Conservation (phyloP, 1,140 invertebrate species). For the Psix sp. region DNA sequence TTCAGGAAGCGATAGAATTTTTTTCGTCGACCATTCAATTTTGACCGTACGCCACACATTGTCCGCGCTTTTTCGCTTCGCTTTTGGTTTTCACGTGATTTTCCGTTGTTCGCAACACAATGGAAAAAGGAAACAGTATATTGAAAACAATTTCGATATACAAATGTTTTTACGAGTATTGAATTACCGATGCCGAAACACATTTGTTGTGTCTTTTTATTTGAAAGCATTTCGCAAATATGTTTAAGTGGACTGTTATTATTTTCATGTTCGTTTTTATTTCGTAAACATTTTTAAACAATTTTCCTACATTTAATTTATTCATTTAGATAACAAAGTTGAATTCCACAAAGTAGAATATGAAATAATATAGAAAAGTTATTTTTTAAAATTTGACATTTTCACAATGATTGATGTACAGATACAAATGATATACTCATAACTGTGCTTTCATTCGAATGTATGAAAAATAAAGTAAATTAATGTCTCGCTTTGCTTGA, state of each 20-base stretch:
- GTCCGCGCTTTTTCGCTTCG: background rate
- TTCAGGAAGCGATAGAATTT: slow-evolving; percentile 1
- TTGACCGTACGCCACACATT: background rate
- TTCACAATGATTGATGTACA: too few species aligned
- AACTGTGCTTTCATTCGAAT: too few species aligned
- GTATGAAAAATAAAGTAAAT: too few species aligned
- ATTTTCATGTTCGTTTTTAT: too few species aligned
- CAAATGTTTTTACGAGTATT: background rate
- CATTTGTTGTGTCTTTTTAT: background rate
- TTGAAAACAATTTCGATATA: background rate
- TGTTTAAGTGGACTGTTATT: background rate
- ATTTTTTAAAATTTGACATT: too few species aligned
- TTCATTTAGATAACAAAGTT: too few species aligned
- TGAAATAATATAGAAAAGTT: too few species aligned
- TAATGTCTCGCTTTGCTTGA: too few species aligned
- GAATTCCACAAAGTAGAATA: too few species aligned
- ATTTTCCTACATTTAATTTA: too few species aligned
- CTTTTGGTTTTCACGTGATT: background rate
- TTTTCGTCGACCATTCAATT: background rate
- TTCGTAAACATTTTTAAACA: too few species aligned
- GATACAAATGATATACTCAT: too few species aligned
- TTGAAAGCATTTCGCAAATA: background rate
- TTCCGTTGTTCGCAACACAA: background rate
- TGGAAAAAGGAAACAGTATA: slow-evolving; percentile 7
- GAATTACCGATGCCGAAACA: background rate